Conservation (phyloP, 2,888 invertebrate genomes). For the Steromphala cineraria region DNA sequence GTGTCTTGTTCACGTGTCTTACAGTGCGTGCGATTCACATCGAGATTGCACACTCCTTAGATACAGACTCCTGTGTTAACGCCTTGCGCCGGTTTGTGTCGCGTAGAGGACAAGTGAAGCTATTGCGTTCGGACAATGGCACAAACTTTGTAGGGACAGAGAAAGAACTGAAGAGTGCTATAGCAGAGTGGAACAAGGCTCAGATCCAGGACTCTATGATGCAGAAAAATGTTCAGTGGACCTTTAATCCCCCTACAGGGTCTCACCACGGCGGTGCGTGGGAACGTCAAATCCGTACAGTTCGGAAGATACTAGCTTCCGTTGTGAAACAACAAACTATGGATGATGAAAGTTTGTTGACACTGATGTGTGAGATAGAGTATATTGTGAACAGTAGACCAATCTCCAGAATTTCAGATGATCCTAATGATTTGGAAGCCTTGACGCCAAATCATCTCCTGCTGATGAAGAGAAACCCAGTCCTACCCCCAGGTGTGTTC, state of each 20-base stretch:
- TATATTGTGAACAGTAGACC: too few relatives aligned
- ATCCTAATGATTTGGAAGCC: too few relatives aligned
- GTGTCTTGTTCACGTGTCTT: slow-evolving; percentile 41
- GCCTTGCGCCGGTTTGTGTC: slow-evolving; percentile 28
- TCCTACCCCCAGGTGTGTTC: too few relatives aligned
- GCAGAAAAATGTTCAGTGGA: slow-evolving; percentile 23
- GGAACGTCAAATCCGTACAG: slow-evolving; percentile 25
- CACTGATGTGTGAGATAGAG: neutral
- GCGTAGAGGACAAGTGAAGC: slow-evolving; percentile 13
- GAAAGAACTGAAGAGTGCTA: slow-evolving; percentile 13
- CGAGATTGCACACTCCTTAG: slow-evolving; percentile 24
- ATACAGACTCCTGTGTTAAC: slow-evolving; percentile 25
- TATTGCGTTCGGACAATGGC: slow-evolving; percentile 27
- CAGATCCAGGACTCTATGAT: slow-evolving; percentile 4
- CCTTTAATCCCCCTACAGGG: slow-evolving; percentile 39
- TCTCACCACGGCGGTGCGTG: slow-evolving; percentile 39
- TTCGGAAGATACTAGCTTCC: neutral
- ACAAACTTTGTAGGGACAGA: slow-evolving; percentile 26
- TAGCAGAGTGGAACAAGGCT: neutral
- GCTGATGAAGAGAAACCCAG: too few relatives aligned
- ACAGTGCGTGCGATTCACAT: slow-evolving; percentile 28
- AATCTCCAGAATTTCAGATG: too few relatives aligned
- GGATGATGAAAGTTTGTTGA: neutral
- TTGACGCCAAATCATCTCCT: too few relatives aligned
- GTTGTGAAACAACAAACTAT: neutral